phyloP scores from a whole-genome alignment of 2,797 vertebrate genomes.

The Gambelia wislizenii region DNA sequence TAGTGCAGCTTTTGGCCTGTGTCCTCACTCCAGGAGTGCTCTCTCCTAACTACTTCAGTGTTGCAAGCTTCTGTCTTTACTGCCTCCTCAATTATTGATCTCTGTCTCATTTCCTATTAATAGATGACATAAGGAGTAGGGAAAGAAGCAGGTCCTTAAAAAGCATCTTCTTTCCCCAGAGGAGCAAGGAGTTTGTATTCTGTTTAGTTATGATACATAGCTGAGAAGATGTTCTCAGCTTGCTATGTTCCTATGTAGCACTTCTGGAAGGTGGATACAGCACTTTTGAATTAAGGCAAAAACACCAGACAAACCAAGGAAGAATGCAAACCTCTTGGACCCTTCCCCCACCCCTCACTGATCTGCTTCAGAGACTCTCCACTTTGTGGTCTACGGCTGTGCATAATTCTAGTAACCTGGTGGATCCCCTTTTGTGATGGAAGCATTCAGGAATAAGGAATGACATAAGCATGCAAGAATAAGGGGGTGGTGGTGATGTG shows the following conservation, averaged over 20 bases:
- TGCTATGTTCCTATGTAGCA: not conserved
- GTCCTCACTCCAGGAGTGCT: not conserved
- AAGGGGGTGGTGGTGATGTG: no score
- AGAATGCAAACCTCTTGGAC: not conserved
- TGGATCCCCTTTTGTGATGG: not conserved
- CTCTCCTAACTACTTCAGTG: not conserved
- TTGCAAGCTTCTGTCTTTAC: not conserved
- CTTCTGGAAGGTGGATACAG: conserved; percentile 13
- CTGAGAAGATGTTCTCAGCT: not conserved
- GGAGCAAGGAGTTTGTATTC: not conserved
- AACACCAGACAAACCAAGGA: not conserved
- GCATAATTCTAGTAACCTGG: not conserved
- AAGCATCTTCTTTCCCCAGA: not conserved
- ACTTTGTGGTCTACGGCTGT: not conserved
- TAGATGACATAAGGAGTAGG: not conserved
- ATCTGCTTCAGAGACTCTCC: not conserved
- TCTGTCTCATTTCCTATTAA: conserved; percentile 1
- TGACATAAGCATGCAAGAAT: no score
- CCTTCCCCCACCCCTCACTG: not conserved
- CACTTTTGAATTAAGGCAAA: not conserved
- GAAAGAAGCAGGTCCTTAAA: not conserved
- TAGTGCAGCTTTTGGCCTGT: not conserved
- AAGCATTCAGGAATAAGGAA: not conserved
- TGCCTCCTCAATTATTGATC: conserved; percentile 16
- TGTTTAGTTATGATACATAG: not conserved